These are phyloP conservation scores for Elymnias hypermnestra DNA, from an alignment of 1,140 invertebrate species.

Conservation along the genomic window DNA sequence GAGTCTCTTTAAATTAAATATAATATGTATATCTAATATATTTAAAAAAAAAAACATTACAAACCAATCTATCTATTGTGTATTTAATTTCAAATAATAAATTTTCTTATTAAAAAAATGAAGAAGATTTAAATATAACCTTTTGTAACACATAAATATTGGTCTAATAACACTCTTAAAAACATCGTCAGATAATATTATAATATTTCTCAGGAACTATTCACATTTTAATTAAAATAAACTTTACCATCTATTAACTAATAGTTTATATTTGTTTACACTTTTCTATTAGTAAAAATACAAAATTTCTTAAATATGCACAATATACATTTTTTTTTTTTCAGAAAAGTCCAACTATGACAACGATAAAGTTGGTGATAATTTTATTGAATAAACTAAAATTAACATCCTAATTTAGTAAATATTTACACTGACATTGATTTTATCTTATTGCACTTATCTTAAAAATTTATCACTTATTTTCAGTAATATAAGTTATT, in stretches of 20 bases:
- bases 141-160: no score
- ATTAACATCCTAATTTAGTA: background rate
- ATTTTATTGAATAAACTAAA: no score
- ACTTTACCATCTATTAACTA: no score
- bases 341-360: background rate
- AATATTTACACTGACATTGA: background rate
- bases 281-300: slow-evolving; percentile 40
- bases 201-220: background rate
- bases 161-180: no score
- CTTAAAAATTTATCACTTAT: background rate
- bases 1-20: slow-evolving; percentile 6
- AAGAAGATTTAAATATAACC: no score
- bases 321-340: background rate
- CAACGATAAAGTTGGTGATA: no score
- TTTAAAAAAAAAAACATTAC: background rate
- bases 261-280: background rate
- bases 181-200: background rate
- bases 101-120: background rate
- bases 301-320: slow-evolving; percentile 28
- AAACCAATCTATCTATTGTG: no score
- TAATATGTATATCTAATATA: background rate
- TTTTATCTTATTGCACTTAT: no score
- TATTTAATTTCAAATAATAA: background rate
- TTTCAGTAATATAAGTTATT: no score
- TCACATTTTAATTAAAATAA: slow-evolving; percentile 2